Evolutionary conservation across 2,113 vertebrate genomes (phyloP).

Genomic region (Malurus cyaneus): DNA sequence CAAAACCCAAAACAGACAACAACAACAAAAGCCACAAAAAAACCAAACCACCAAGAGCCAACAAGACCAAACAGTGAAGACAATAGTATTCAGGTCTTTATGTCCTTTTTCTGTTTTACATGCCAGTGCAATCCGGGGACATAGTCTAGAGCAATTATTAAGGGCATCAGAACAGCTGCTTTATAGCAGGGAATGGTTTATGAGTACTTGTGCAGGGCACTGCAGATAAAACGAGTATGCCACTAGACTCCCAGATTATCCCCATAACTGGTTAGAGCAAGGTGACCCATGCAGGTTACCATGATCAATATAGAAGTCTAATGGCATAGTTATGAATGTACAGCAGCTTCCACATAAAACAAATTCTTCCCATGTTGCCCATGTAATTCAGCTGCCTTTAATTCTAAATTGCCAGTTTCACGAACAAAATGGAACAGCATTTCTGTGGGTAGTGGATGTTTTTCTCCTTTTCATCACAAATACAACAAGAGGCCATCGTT

Average conservation of each 20-base stretch:
- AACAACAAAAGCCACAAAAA: not conserved
- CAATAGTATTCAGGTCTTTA: not conserved
- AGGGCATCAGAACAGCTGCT: not conserved
- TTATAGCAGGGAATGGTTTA: not conserved
- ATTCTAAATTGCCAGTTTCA: conserved; percentile 39
- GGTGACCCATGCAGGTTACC: not conserved
- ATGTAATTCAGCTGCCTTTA: conserved; percentile 42
- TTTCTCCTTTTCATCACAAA: conserved; percentile 32
- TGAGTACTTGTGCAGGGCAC: not conserved
- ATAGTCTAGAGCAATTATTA: not conserved
- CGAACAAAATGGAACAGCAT: conserved; percentile 26
- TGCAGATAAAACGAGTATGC: conserved; percentile 3
- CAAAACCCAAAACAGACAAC: not conserved
- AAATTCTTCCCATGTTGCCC: conserved; percentile 15
- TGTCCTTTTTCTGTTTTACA: not conserved
- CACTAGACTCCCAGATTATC: not conserved
- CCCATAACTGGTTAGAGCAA: not conserved
- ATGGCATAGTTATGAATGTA: not conserved
- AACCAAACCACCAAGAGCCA: not conserved
- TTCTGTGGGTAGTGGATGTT: conserved; percentile 50
- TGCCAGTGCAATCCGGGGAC: not conserved
- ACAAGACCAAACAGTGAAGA: not conserved
- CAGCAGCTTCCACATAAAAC: conserved; percentile 11
- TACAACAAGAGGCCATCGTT: not conserved
- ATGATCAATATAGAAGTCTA: not conserved